Evolutionary conservation across 2,888 invertebrate genomes (phyloP), one percentile per base, ranked within the genome.

Genomic region (Phyllotreta striolata): DNA sequence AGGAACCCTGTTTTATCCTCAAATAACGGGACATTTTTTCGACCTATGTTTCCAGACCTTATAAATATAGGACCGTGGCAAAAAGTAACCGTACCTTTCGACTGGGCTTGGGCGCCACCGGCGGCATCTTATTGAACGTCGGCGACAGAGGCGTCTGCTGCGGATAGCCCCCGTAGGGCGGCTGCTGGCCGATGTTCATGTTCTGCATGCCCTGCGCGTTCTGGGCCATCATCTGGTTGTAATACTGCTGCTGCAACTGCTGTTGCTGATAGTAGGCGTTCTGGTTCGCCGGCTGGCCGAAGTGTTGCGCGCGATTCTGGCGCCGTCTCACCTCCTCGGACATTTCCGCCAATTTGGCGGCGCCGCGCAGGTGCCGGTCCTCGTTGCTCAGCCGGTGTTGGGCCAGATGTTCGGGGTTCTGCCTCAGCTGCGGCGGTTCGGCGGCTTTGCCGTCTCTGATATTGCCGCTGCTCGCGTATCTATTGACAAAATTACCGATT

Each of bases 311-410:
- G 41, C 84, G 80, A 67, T 84, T 85, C 70, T 85, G 85, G 12
- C 89, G 79, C 51, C 91, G 81, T 64, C 89, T 81, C 7, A 91
- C 89, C 77, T 93, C 92, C 75, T 94, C 92, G 2, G 91, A 88
- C 91, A 93, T 75, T 80, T 93, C 93, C 3, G 89, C 88, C 63
- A 92, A 83, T 77, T 92, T 90, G 0, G 89, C 89, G 46, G 85
- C 82, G 0, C 87, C 85, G 34, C 80, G 70, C 38, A 79, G 47
- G 38, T 72, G 66, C 44, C 73, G 57, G 34, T 74, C 74, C 13
- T 74, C 74, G 41, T 70, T 70, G 52, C 68, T 72, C 13, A 71
- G 65, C 37, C 71, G 56, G 14, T 73, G 73, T 24, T 72, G 70
- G 10, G 64, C 37, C 38, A 67, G 52, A 55, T 72, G 73, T 46